Percentiles rank a stretch among this genome's conserved stretches.
phyloP scores from a whole-genome alignment of 2,113 vertebrate genomes.

The Cepphus grylle region DNA sequence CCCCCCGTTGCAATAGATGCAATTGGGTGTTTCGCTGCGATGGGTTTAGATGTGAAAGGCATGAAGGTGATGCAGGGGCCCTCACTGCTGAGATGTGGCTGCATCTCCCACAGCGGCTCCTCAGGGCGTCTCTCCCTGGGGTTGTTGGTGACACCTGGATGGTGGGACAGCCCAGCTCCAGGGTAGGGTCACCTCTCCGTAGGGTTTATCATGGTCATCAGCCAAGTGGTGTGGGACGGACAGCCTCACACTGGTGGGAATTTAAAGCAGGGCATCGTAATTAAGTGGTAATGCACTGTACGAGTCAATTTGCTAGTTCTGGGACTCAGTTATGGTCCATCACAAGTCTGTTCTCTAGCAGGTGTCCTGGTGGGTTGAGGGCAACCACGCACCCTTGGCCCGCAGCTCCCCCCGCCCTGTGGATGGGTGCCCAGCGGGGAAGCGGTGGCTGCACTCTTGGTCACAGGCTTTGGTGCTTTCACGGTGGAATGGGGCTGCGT shows the following conservation, averaged over 20 bases:
- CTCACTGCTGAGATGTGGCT: fast-evolving
- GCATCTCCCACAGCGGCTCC: background rate
- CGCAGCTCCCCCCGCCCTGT: background rate
- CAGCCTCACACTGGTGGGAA: background rate
- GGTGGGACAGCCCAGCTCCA: background rate
- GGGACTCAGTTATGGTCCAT: background rate
- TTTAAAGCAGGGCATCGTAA: background rate
- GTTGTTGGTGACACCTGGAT: background rate
- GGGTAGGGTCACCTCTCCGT: fast-evolving
- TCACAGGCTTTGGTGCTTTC: background rate
- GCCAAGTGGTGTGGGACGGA: background rate
- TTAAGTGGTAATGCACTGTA: background rate
- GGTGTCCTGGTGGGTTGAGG: background rate
- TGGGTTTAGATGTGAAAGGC: background rate
- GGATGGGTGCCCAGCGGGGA: background rate
- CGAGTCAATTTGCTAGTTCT: background rate
- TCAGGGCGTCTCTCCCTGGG: fast-evolving
- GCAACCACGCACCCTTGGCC: background rate
- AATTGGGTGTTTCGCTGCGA: background rate
- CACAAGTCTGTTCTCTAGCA: background rate
- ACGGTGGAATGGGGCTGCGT: fast-evolving
- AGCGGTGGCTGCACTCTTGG: background rate
- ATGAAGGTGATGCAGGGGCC: background rate
- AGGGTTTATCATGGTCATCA: background rate
- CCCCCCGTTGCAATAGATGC: background rate